Evolutionary conservation across 2,113 vertebrate genomes (phyloP).

Genomic region (Sylvietta virens): DNA sequence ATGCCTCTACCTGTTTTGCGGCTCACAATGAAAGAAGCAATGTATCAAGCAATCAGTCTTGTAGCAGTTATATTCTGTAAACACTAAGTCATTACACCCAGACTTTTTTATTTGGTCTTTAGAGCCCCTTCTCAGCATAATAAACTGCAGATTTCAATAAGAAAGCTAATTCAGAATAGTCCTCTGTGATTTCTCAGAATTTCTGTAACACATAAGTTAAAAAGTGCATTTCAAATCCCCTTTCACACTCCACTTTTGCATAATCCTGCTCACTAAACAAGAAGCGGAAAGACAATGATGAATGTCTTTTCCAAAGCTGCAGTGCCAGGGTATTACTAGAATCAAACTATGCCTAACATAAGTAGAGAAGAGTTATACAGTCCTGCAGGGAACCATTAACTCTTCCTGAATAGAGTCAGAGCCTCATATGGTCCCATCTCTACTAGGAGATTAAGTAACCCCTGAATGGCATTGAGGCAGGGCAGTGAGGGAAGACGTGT

Average conservation of each 20-base stretch:
- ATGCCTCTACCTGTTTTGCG: constrained; percentile 78
- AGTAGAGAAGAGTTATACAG: background rate
- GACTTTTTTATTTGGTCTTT: constrained; percentile 44
- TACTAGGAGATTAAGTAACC: background rate
- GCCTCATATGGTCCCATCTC: background rate
- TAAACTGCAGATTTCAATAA: constrained; percentile 45
- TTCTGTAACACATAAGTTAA: background rate
- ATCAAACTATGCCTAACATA: background rate
- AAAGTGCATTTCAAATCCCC: background rate
- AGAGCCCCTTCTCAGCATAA: constrained; percentile 29
- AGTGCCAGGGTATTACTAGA: background rate
- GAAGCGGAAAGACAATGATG: background rate
- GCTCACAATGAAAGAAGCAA: constrained; percentile 77
- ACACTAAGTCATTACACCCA: constrained; percentile 56
- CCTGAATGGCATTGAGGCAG: background rate
- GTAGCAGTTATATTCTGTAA: constrained; percentile 47
- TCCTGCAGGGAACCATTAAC: background rate
- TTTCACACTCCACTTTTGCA: background rate
- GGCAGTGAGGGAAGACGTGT: background rate
- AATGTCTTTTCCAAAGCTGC: background rate
- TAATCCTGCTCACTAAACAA: background rate
- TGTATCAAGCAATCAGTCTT: constrained; percentile 72
- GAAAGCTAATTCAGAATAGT: constrained; percentile 29
- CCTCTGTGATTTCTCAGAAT: background rate
- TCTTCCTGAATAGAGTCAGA: background rate